phyloP scores from a whole-genome alignment of 2,797 vertebrate genomes.

The Manis javanica region DNA sequence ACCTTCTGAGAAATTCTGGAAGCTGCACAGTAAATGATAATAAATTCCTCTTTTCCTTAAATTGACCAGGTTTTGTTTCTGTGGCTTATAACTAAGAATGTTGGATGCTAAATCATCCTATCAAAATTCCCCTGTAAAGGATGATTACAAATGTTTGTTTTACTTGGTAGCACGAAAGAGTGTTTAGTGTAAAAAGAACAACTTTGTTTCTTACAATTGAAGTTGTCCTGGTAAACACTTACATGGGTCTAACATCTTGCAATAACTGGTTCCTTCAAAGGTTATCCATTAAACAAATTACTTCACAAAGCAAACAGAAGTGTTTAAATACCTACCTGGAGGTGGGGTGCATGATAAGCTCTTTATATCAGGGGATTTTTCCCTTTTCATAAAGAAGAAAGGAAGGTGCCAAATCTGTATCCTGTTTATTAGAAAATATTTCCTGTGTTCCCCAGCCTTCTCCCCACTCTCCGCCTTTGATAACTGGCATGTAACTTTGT shows the following conservation, averaged over 20 bases:
- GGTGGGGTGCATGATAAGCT: not conserved
- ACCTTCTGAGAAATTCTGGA: not conserved
- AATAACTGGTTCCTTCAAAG: not conserved
- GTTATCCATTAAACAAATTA: slow-evolving; percentile 16
- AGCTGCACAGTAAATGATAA: not conserved
- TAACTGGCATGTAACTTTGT: not conserved
- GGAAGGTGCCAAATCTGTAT: not conserved
- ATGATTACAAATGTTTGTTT: not conserved
- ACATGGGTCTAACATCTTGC: not conserved
- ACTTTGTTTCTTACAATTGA: not conserved
- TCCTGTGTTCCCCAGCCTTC: not conserved
- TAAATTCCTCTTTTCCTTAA: not conserved
- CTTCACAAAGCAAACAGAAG: not conserved
- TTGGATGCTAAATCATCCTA: not conserved
- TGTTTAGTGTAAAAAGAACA: not conserved
- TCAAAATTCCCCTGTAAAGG: not conserved
- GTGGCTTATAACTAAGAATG: not conserved
- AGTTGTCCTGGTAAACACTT: not conserved
- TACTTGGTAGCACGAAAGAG: not conserved
- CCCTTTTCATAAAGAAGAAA: not conserved
- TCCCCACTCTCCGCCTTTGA: not conserved
- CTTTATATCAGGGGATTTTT: not conserved
- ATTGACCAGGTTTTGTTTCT: not conserved
- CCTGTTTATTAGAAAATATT: not conserved
- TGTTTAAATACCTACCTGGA: not conserved